Conservation (phyloP, 2,113 vertebrate species). For the Chaetodon trifascialis region DNA sequence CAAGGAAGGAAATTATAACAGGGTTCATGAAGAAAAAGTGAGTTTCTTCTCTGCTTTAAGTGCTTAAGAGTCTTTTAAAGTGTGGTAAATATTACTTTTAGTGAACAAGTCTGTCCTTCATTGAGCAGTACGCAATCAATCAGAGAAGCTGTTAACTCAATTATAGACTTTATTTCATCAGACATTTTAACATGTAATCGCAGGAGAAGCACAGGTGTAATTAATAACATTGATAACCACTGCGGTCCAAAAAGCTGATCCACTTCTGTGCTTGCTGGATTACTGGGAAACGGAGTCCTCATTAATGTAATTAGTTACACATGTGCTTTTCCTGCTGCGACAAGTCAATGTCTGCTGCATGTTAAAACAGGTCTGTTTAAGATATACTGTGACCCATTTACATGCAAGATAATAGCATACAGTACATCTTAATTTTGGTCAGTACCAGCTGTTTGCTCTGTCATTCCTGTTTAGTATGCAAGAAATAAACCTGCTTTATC, state of each 20-base stretch:
- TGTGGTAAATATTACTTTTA: not conserved
- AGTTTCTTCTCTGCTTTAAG: not conserved
- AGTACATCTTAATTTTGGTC: fast-evolving
- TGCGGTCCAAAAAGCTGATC: not conserved
- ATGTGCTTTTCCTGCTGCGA: not conserved
- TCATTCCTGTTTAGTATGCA: not conserved
- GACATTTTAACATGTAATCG: not conserved
- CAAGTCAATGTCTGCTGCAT: not conserved
- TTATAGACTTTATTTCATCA: not conserved
- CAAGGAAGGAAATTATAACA: not conserved
- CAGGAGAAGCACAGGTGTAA: not conserved
- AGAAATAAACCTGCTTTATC: not conserved
- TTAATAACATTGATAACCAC: not conserved
- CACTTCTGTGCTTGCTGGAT: not conserved
- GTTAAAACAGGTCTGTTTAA: not conserved
- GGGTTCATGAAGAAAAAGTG: not conserved
- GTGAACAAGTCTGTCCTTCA: not conserved
- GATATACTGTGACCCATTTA: not conserved
- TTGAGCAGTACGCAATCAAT: not conserved
- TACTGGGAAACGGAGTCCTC: not conserved
- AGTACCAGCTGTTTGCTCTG: not conserved
- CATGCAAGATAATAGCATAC: not conserved
- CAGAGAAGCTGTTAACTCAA: not conserved
- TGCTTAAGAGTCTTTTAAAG: not conserved
- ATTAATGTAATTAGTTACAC: not conserved